These are phyloP conservation scores for Poicephalus gulielmi DNA, from an alignment of 2,113 vertebrate species.

Conservation along the genomic window DNA sequence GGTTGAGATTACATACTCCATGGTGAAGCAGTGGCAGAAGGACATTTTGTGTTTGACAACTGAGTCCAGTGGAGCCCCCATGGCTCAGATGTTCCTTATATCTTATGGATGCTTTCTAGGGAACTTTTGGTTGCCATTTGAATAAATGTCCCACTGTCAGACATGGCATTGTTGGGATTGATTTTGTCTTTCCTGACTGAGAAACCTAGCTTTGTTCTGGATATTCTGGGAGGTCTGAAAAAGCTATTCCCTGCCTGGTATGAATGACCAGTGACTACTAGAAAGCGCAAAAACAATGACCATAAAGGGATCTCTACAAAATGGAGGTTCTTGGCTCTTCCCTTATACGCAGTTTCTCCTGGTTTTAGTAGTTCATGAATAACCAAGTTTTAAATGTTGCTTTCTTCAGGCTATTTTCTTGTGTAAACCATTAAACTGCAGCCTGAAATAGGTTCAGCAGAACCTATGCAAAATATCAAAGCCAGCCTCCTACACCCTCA, in stretches of 20 bases:
- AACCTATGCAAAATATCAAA: conserved; percentile 54
- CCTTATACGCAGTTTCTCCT: neutral
- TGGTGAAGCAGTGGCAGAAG: neutral
- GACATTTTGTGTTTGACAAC: neutral
- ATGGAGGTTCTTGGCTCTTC: neutral
- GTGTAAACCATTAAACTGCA: conserved; percentile 19
- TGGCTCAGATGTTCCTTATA: neutral
- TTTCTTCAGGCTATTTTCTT: conserved; percentile 41
- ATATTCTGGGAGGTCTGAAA: neutral
- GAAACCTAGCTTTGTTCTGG: neutral
- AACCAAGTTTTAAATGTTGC: neutral
- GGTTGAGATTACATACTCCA: neutral
- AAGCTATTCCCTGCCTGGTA: neutral
- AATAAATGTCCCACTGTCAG: neutral
- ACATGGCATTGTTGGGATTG: neutral
- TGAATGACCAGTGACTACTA: neutral
- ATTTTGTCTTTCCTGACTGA: neutral
- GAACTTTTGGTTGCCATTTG: neutral
- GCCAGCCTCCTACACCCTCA: conserved; percentile 49
- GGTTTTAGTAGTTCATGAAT: neutral
- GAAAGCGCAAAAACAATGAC: neutral
- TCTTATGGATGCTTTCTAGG: neutral
- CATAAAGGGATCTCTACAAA: neutral
- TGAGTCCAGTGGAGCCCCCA: neutral
- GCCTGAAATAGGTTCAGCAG: conserved; percentile 56